Conservation (phyloP, 1,140 invertebrate genomes). For the Oryctes rhinoceros region DNA sequence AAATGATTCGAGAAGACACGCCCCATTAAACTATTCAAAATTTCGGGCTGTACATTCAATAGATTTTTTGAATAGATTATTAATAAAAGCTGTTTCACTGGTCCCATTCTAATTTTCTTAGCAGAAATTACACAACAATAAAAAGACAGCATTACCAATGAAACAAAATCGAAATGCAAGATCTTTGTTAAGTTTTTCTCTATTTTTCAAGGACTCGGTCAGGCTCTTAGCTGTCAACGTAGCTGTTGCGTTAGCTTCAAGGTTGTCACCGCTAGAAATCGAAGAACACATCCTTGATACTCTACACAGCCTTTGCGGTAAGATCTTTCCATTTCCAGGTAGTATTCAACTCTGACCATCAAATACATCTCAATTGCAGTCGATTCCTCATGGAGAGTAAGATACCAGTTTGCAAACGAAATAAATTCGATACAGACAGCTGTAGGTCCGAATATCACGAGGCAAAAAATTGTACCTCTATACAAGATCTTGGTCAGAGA, state of each 20-base stretch:
- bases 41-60: no score
- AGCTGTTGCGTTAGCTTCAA: slow-evolving; percentile 50
- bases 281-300: slow-evolving; percentile 51
- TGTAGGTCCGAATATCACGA: slow-evolving; percentile 44
- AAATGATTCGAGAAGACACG: no score
- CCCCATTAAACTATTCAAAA: no score
- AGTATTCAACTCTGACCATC: neutral
- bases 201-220: slow-evolving; percentile 52
- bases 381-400: slow-evolving; percentile 53
- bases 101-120: no score
- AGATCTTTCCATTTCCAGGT: neutral
- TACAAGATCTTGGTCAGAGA: slow-evolving; percentile 52
- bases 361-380: slow-evolving; percentile 47
- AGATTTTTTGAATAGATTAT: no score
- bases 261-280: slow-evolving; percentile 48
- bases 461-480: slow-evolving; percentile 47
- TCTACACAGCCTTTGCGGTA: slow-evolving; percentile 45
- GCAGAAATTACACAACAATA: no score
- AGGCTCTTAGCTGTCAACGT: slow-evolving; percentile 50
- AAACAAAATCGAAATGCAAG: no score
- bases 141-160: no score
- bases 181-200: no score
- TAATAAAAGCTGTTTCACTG: no score
- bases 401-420: slow-evolving; percentile 49
- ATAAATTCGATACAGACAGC: slow-evolving; percentile 51